phyloP scores from a whole-genome alignment of 2,797 vertebrate genomes.

The Centropyge bicolor region DNA sequence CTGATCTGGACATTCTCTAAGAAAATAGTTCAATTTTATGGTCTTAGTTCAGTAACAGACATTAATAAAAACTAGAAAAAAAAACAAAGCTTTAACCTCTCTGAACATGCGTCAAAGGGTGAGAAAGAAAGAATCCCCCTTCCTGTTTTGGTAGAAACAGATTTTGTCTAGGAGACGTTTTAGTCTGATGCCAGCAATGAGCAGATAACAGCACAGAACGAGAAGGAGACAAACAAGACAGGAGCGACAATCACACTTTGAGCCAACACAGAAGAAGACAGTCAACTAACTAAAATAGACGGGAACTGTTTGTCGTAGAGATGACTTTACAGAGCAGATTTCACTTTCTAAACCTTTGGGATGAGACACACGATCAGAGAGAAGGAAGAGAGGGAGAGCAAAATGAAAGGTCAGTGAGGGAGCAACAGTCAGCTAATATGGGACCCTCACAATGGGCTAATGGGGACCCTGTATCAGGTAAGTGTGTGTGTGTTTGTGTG shows the following conservation, averaged over 20 bases:
- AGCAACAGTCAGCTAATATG: slow-evolving; percentile 35
- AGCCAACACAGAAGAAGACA: not conserved
- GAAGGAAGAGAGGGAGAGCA: slow-evolving; percentile 24
- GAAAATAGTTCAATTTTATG: not conserved
- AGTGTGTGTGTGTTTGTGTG: slow-evolving; percentile 31
- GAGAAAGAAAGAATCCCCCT: slow-evolving; percentile 37
- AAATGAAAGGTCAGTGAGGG: slow-evolving; percentile 18
- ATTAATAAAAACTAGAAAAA: not conserved
- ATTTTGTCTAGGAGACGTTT: slow-evolving; percentile 53
- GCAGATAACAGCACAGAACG: slow-evolving; percentile 45
- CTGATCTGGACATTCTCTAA: not conserved
- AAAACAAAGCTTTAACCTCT: not conserved
- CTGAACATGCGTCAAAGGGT: not conserved
- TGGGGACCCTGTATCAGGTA: slow-evolving; percentile 60
- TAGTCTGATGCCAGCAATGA: slow-evolving; percentile 30
- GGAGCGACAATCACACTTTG: not conserved
- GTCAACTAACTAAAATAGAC: not conserved
- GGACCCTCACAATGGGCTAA: slow-evolving; percentile 30
- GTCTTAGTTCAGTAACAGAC: not conserved
- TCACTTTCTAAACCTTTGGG: slow-evolving; percentile 79
- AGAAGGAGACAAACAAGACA: slow-evolving; percentile 20
- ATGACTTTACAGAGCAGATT: slow-evolving; percentile 72
- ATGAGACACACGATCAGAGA: slow-evolving; percentile 43
- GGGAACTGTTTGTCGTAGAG: not conserved
- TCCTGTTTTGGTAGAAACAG: slow-evolving; percentile 81